A percentile compares a stretch with the other conserved stretches of the same genome.
phyloP scores from a whole-genome alignment of 2,888 invertebrate species.

The Leucophenga montana region DNA sequence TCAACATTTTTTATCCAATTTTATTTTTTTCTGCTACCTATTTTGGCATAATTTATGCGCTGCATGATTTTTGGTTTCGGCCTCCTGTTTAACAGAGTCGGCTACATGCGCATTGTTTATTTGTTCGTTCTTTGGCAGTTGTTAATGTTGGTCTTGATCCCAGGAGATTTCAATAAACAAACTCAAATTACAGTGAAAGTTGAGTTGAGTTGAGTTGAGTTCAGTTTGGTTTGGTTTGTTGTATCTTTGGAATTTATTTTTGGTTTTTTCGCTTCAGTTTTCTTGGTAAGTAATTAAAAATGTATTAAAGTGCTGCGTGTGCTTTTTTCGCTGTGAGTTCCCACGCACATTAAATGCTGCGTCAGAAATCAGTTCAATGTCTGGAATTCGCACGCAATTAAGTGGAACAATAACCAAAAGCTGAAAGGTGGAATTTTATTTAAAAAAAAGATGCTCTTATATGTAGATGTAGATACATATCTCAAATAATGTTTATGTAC shows the following conservation, averaged over 20 bases:
- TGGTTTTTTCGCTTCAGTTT: neutral
- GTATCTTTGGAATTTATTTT: constrained; percentile 11
- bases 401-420: too few species aligned
- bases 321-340: neutral
- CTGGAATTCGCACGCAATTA: too few species aligned
- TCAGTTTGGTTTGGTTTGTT: too few species aligned
- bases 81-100: neutral
- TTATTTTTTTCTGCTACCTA: constrained; percentile 1
- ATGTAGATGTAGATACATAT: too few species aligned
- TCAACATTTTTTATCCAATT: neutral
- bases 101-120: neutral
- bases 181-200: constrained; percentile 20
- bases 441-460: too few species aligned
- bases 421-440: too few species aligned
- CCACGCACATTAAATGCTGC: neutral
- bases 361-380: too few species aligned
- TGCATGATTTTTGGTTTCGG: neutral
- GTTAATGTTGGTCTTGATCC: constrained; percentile 13
- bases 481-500: too few species aligned
- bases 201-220: neutral
- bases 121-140: constrained; percentile 4
- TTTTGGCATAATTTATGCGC: constrained; percentile 23
- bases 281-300: constrained; percentile 9
- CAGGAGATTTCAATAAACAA: constrained; percentile 6
- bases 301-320: constrained; percentile 8